Conservation (phyloP, 2,797 vertebrate species). For the Bradypodion ventrale region DNA sequence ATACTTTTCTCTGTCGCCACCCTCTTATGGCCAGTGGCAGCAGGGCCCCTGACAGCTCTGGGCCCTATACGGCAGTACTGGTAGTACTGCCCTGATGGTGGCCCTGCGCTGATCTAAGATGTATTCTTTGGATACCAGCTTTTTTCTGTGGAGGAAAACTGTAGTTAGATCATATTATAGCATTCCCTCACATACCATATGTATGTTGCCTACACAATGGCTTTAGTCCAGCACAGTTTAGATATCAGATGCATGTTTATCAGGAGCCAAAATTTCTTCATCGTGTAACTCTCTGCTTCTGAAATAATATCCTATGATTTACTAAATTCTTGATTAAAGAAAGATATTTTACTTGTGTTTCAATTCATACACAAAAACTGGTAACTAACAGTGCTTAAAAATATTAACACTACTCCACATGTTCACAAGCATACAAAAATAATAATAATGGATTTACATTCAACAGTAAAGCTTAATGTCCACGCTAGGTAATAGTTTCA, state of each 20-base stretch:
- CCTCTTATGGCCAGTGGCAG: too few relatives aligned
- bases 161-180: conserved; percentile 40
- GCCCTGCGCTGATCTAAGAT: too few relatives aligned
- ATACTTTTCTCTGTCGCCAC: too few relatives aligned
- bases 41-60: too few relatives aligned
- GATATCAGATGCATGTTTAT: conserved; percentile 34
- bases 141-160: conserved; percentile 58
- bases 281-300: conserved; percentile 53
- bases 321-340: conserved; percentile 88
- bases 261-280: conserved; percentile 58
- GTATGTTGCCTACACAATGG: conserved; percentile 53
- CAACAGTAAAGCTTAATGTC: conserved; percentile 87
- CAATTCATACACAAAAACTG: conserved; percentile 87
- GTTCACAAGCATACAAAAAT: conserved; percentile 95
- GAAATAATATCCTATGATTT: conserved; percentile 77
- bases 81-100: too few relatives aligned
- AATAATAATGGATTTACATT: conserved; percentile 86
- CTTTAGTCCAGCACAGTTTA: conserved; percentile 3
- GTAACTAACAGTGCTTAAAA: conserved; percentile 81
- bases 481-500: conserved; percentile 94
- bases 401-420: conserved; percentile 91
- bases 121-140: conserved; percentile 1
- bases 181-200: conserved; percentile 45
- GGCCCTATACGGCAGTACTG: too few relatives aligned
- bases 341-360: conserved; percentile 99